Conservation (phyloP, 2,113 vertebrate genomes). For the Lates calcarifer region DNA sequence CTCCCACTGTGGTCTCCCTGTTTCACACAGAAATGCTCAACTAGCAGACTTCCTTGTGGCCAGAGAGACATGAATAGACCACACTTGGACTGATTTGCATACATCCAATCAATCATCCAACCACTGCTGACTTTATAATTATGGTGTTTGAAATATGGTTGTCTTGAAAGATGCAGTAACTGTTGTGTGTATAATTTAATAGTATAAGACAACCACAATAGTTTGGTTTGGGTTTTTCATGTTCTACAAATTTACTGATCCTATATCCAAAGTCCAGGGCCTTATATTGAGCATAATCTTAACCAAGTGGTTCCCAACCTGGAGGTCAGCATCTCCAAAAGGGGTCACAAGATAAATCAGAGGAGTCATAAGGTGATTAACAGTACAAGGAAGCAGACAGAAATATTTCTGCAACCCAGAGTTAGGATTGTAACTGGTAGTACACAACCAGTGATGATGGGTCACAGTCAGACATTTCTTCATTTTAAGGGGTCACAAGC, state of each 20-base stretch:
- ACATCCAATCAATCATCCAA: not conserved
- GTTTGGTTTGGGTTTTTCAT: not conserved
- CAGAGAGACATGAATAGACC: constrained; percentile 32
- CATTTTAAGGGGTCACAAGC: not conserved
- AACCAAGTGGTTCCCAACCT: not conserved
- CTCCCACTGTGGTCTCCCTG: constrained; percentile 8
- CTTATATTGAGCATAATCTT: not conserved
- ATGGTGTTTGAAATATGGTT: not conserved
- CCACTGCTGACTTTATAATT: constrained; percentile 5
- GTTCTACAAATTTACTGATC: not conserved
- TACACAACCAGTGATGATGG: not conserved
- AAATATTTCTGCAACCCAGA: not conserved
- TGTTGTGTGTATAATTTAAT: not conserved
- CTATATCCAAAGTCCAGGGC: not conserved
- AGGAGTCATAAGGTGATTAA: not conserved
- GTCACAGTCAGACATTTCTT: not conserved
- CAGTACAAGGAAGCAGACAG: not conserved
- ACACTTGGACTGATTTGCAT: constrained; percentile 18
- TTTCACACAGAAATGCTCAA: constrained; percentile 35
- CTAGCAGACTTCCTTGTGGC: constrained; percentile 42
- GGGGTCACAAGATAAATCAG: not conserved
- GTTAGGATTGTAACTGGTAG: too few species aligned
- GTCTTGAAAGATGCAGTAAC: not conserved
- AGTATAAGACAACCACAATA: not conserved
- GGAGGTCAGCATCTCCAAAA: too few species aligned